Percentiles rank a stretch among this genome's conserved stretches.
These are phyloP conservation scores for Plectrocnemia conspersa DNA, from an alignment of 1,140 invertebrate genomes.

Conservation along the genomic window DNA sequence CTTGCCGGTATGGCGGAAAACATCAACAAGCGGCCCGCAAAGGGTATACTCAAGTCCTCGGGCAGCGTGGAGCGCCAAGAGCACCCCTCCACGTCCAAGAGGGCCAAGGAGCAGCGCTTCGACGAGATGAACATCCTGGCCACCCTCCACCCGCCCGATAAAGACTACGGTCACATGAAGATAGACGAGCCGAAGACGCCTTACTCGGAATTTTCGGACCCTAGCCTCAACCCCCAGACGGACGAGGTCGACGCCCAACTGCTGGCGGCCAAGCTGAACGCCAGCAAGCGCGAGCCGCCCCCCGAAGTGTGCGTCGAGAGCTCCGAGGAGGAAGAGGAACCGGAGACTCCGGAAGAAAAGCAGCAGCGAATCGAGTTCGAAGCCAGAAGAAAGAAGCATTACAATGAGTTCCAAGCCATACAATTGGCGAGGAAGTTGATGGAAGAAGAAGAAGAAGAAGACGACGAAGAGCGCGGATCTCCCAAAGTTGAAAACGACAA, in stretches of 20 bases:
- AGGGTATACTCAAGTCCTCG: conserved; percentile 89
- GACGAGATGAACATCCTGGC: conserved; percentile 99
- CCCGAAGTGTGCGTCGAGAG: conserved; percentile 41
- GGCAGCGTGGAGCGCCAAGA: conserved; percentile 80
- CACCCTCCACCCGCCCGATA: conserved; percentile 94
- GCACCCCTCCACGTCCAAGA: conserved; percentile 53
- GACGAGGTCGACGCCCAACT: conserved; percentile 73
- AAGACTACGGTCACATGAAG: conserved; percentile 99
- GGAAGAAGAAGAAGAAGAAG: conserved; percentile 84
- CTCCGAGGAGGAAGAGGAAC: conserved; percentile 57
- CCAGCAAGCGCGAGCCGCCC: conserved; percentile 48
- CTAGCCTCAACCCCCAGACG: conserved; percentile 62
- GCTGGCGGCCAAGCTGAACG: conserved; percentile 67
- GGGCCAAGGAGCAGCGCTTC: conserved; percentile 83
- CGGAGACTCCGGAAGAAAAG: conserved; percentile 61
- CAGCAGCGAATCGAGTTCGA: conserved; percentile 74
- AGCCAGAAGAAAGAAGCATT: conserved; percentile 91
- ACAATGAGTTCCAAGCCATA: conserved; percentile 94
- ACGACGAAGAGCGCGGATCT: conserved; percentile 50
- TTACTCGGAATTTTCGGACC: conserved; percentile 64
- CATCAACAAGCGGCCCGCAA: conserved; percentile 70
- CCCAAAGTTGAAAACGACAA: not conserved
- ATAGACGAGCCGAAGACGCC: conserved; percentile 98
- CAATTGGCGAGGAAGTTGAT: conserved; percentile 85
- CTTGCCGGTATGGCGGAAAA: conserved; percentile 44